Percentiles rank a stretch among this genome's conserved stretches.
phyloP scores from a whole-genome alignment of 2,797 vertebrate species.

The Ataeniobius toweri region DNA sequence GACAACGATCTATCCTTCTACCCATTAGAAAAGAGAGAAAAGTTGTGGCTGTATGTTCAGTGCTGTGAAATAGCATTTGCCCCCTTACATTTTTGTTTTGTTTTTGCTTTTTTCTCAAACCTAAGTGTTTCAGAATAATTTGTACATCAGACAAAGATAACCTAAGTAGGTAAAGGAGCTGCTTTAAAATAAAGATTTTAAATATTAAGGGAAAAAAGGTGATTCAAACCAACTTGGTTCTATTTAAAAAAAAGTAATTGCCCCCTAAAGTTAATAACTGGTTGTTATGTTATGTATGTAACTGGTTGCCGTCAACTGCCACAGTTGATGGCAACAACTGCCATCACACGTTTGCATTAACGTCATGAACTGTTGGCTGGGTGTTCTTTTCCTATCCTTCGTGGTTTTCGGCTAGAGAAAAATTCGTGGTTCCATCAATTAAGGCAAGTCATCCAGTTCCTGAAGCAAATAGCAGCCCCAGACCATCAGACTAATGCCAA shows the following conservation, averaged over 20 bases:
- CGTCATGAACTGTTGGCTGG: neutral
- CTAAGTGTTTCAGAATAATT: slow-evolving; percentile 21
- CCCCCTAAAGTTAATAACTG: neutral
- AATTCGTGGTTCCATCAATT: neutral
- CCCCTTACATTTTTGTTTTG: slow-evolving; percentile 18
- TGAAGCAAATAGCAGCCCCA: too few species aligned
- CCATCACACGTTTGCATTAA: neutral
- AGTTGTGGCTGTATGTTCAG: slow-evolving; percentile 34
- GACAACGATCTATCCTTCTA: slow-evolving; percentile 55
- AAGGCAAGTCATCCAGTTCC: neutral
- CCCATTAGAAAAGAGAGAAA: slow-evolving; percentile 44
- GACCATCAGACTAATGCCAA: neutral
- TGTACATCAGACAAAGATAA: neutral
- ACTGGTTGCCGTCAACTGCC: too few species aligned
- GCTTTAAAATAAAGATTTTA: neutral
- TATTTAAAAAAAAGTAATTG: neutral
- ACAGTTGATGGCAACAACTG: neutral
- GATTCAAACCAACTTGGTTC: neutral
- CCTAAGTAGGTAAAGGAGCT: neutral
- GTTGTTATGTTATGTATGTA: neutral
- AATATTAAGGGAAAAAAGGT: neutral
- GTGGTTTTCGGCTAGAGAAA: neutral
- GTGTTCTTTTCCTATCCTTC: neutral
- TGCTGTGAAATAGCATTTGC: slow-evolving; percentile 39
- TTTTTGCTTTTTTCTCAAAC: slow-evolving; percentile 10